Base-by-base conservation (phyloP, 1,140 invertebrate species). In the Sipha flava region DNA sequence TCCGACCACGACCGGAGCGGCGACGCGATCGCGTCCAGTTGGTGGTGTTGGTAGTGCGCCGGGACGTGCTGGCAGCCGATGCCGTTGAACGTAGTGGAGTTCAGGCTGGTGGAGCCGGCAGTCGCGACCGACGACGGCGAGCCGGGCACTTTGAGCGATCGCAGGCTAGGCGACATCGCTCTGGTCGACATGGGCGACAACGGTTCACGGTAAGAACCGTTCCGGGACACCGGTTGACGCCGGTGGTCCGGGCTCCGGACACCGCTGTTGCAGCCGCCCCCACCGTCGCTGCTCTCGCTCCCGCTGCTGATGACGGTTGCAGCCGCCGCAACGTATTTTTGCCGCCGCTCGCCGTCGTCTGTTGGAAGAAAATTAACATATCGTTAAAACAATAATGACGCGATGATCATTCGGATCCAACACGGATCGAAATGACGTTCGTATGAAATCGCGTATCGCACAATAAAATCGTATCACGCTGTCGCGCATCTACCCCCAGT, bases 1-100 rank as follows among this genome's bases (percentile, higher is more conserved):
- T 83, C 80, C 23, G 80, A 59, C 26, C 43, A 21, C 3, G 66
- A 73, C 59, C 73, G 43, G 3, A 80, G 80, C 34, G 62, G 64
- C 31, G 34, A 54, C 54, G 21, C 4, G 5, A 10, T 4, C 37
- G 37, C 21, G 21, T 68, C 64, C 23, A 6, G 64, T 2, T 43
- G 62, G 1, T 4, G 64, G 21, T 43, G 40, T 4, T 29, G 23
- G 1, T 18, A 40, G 37, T 10, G 4, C 18, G 59, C 18, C 2
- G 59, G 10, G n/a, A n/a, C 26, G 54, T 59, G 7, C 26, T 14
- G 21, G 12, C 54, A 23, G 29, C 54, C 14, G 31, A 29, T 21
- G 31, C 29, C 4, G n/a, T n/a, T n/a, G n/a, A n/a, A n/a, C n/a
- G n/a, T n/a, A n/a, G n/a, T n/a, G n/a, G n/a, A n/a, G n/a, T n/a